phyloP scores from a whole-genome alignment of 1,140 invertebrate genomes.

The Nilaparvata lugens region DNA sequence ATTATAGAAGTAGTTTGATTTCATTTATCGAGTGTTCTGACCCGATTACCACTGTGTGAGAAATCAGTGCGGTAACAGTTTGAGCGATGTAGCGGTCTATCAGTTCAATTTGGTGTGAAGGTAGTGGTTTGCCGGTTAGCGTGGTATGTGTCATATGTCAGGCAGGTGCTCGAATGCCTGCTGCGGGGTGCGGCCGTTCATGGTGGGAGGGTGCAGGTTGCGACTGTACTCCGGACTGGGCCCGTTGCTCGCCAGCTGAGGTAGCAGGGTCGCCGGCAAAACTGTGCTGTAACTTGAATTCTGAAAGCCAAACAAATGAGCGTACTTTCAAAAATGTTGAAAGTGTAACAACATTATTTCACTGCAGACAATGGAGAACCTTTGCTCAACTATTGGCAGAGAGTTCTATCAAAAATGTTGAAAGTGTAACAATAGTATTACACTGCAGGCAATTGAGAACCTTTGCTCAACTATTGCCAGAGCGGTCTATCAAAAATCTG shows the following conservation, averaged over 20 bases:
- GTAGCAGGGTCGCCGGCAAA: constrained; percentile 20
- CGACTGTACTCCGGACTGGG: constrained; percentile 21
- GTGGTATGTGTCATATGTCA: constrained; percentile 24
- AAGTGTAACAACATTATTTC: background rate
- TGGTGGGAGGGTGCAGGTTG: background rate
- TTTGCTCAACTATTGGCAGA: too few relatives aligned
- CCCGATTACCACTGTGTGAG: background rate
- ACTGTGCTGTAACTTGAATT: constrained; percentile 22
- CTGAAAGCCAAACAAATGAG: constrained; percentile 10
- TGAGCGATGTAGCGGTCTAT: background rate
- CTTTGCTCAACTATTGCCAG: too few relatives aligned
- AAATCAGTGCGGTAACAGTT: background rate
- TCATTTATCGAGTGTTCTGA: too few relatives aligned
- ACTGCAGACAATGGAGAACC: too few relatives aligned
- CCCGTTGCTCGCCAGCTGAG: constrained; percentile 25
- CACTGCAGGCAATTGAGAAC: too few relatives aligned
- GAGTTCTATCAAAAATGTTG: too few relatives aligned
- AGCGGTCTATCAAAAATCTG: too few relatives aligned
- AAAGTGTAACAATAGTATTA: too few relatives aligned
- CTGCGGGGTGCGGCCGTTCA: background rate
- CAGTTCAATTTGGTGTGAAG: background rate
- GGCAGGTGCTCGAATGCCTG: constrained; percentile 28
- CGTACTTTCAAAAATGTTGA: background rate
- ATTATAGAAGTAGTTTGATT: too few relatives aligned
- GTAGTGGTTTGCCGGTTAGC: background rate